A percentile compares a stretch with the other conserved stretches of the same genome.
These are phyloP conservation scores for Stenopsyche tienmushanensis DNA, from an alignment of 1,140 invertebrate species.

Conservation along the genomic window DNA sequence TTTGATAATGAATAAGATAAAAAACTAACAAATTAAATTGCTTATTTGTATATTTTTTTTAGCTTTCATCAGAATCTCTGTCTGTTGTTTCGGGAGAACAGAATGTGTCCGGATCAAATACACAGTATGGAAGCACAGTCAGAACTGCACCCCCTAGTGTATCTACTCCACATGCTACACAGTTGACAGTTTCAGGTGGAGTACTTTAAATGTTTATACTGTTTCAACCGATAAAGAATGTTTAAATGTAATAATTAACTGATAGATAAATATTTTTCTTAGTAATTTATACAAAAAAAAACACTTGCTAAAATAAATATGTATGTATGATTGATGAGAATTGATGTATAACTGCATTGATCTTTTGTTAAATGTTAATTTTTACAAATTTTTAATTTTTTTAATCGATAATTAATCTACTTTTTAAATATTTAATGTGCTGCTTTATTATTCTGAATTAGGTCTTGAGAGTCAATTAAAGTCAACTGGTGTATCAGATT, in stretches of 20 bases:
- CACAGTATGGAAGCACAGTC: constrained; percentile 3
- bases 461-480: constrained; percentile 48
- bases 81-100: constrained; percentile 32
- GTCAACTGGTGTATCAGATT: constrained; percentile 25
- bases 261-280: background rate
- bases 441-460: constrained; percentile 38
- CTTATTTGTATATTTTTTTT: no score
- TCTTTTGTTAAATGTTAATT: no score
- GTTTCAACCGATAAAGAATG: no score
- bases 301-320: no score
- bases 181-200: constrained; percentile 35
- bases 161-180: constrained; percentile 13
- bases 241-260: background rate
- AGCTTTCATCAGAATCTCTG: constrained; percentile 36
- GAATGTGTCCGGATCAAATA: background rate
- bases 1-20: background rate
- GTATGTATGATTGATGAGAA: background rate
- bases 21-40: background rate
- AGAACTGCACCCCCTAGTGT: background rate
- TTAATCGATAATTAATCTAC: no score
- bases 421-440: constrained; percentile 20
- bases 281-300: background rate
- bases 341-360: background rate
- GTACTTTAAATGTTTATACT: background rate
- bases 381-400: no score